phyloP scores from a whole-genome alignment of 2,888 invertebrate species.

The Metopia argyrocephala region DNA sequence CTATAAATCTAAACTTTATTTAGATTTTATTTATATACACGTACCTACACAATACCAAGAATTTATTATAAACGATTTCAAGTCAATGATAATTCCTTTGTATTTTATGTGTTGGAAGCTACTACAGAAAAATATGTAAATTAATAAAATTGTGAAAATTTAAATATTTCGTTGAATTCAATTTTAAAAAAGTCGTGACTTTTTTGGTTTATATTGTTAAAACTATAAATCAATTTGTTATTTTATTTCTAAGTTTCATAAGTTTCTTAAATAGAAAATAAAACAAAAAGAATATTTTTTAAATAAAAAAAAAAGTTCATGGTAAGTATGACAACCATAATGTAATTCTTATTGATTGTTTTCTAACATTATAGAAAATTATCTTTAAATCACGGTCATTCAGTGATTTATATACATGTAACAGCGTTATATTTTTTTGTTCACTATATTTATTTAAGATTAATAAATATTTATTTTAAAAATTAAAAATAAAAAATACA shows the following conservation, averaged over 20 bases:
- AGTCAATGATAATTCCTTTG: background rate
- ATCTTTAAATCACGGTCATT: conserved; percentile 19
- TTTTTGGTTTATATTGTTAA: conserved; percentile 35
- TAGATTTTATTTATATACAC: no score
- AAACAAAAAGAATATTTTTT: background rate
- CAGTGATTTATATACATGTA: background rate
- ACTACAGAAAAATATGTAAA: conserved; percentile 21
- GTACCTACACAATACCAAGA: no score
- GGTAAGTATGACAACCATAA: conserved; percentile 33
- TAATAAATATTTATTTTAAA: no score
- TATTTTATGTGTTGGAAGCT: background rate
- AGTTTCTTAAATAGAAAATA: background rate
- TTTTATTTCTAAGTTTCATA: background rate
- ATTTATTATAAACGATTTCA: background rate
- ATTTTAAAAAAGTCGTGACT: conserved; percentile 45
- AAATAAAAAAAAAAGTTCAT: background rate
- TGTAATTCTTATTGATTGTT: conserved; percentile 22
- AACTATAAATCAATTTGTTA: conserved; percentile 55
- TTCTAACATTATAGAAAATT: conserved; percentile 10
- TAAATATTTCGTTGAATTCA: conserved; percentile 40
- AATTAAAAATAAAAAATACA: no score
- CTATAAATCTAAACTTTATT: conserved; percentile 17
- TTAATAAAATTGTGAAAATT: conserved; percentile 36
- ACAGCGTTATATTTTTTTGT: background rate
- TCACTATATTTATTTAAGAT: no score